These are phyloP conservation scores for Dasysyrphus tricinctus DNA, from an alignment of 2,888 invertebrate species.

Conservation along the genomic window DNA sequence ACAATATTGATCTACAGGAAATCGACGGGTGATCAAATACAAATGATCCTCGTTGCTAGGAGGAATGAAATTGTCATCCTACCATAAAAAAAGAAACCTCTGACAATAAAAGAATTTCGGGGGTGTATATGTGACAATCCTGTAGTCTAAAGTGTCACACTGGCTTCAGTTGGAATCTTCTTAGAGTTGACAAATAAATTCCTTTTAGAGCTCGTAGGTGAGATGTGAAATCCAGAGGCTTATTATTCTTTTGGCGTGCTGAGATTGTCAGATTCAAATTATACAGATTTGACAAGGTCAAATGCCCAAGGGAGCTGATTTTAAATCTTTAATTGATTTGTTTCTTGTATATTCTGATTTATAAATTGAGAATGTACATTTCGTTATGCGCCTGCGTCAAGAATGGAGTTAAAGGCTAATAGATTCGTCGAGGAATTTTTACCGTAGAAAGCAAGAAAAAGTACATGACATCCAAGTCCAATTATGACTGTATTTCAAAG, in stretches of 20 bases:
- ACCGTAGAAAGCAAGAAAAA: not conserved
- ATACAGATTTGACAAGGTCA: constrained; percentile 52
- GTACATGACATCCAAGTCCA: not conserved
- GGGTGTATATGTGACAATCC: constrained; percentile 46
- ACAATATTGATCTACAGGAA: constrained; percentile 69
- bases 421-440: not conserved
- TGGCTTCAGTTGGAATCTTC: constrained; percentile 8
- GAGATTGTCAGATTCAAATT: constrained; percentile 52
- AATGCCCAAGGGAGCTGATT: constrained; percentile 41
- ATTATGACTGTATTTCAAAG: not conserved
- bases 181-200: constrained; percentile 44
- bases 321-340: constrained; percentile 39
- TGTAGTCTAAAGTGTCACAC: not conserved
- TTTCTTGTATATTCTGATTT: constrained; percentile 11
- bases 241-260: constrained; percentile 46
- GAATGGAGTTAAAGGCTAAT: not conserved
- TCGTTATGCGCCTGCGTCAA: not conserved
- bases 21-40: constrained; percentile 64
- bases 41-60: constrained; percentile 25
- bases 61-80: constrained; percentile 68
- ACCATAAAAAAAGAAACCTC: constrained; percentile 27
- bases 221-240: constrained; percentile 44
- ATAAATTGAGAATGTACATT: not conserved
- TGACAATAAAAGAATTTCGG: not conserved
- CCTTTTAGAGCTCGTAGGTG: constrained; percentile 15